Conservation (phyloP, 1,140 invertebrate genomes). For the Drosophila cardini region DNA sequence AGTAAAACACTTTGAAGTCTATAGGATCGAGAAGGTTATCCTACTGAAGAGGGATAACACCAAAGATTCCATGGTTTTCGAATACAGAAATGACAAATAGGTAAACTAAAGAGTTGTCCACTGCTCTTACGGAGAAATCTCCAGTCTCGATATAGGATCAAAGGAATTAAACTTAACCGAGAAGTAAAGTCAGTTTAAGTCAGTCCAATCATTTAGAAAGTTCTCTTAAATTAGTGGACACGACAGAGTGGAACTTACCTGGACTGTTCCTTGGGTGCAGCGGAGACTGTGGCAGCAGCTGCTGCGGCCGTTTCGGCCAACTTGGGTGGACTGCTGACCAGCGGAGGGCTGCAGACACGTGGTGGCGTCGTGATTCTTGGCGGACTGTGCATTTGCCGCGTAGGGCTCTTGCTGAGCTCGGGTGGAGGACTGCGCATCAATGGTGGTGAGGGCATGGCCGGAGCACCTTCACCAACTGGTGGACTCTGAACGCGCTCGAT, state of each 20-base stretch:
- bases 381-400: constrained; percentile 79
- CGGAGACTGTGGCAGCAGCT: constrained; percentile 35
- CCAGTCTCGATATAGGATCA: too few relatives aligned
- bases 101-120: too few relatives aligned
- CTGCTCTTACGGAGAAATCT: too few relatives aligned
- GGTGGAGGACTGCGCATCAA: constrained; percentile 71
- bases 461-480: constrained; percentile 68
- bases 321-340: constrained; percentile 79
- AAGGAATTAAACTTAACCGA: too few relatives aligned
- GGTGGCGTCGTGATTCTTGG: constrained; percentile 79
- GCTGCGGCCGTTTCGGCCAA: constrained; percentile 62
- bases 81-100: too few relatives aligned
- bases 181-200: too few relatives aligned
- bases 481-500: constrained; percentile 72
- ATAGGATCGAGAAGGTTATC: too few relatives aligned
- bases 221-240: background rate
- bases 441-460: constrained; percentile 79
- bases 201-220: too few relatives aligned
- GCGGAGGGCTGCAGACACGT: constrained; percentile 74
- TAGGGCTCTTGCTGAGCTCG: constrained; percentile 61
- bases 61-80: too few relatives aligned
- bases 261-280: constrained; percentile 33
- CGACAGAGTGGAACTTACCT: constrained; percentile 43
- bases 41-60: too few relatives aligned
- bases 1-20: too few relatives aligned